phyloP scores from a whole-genome alignment of 2,113 vertebrate species.

The Thomomys bottae region DNA sequence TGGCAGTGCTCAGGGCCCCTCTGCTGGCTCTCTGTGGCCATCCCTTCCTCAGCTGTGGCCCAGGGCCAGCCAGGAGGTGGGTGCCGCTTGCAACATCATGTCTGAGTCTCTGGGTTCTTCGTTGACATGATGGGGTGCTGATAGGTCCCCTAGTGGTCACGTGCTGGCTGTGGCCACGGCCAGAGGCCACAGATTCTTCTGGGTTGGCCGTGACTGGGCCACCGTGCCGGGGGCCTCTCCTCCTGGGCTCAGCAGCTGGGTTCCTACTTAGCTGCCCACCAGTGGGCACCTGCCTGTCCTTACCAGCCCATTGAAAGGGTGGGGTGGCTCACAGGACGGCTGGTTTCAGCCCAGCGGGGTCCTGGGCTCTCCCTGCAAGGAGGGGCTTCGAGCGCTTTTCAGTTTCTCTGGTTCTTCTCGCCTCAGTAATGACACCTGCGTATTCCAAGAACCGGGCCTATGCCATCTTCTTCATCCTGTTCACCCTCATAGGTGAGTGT shows the following conservation, averaged over 20 bases:
- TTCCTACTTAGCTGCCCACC: too few relatives aligned
- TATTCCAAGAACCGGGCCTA: conserved; percentile 93
- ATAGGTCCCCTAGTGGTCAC: background rate
- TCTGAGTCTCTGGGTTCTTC: background rate
- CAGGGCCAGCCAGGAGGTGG: background rate
- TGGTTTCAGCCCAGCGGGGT: background rate
- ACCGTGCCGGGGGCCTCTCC: accelerated
- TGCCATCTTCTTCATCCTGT: conserved; percentile 93
- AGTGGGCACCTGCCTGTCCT: too few relatives aligned
- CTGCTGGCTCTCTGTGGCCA: background rate
- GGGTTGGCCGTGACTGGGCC: background rate
- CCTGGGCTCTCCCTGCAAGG: too few relatives aligned
- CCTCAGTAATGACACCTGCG: conserved; percentile 95
- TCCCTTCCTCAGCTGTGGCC: background rate
- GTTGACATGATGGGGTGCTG: background rate
- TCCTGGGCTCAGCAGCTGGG: background rate
- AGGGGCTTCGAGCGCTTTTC: accelerated
- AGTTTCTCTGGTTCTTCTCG: background rate
- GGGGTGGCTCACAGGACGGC: background rate
- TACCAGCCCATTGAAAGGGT: too few relatives aligned
- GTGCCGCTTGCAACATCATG: background rate
- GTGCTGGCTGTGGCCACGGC: background rate
- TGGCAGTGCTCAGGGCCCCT: background rate
- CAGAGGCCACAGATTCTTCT: accelerated
- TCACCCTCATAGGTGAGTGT: conserved; percentile 94